Conservation (phyloP, 2,113 vertebrate genomes). For the Himantopus leucocephalus region DNA sequence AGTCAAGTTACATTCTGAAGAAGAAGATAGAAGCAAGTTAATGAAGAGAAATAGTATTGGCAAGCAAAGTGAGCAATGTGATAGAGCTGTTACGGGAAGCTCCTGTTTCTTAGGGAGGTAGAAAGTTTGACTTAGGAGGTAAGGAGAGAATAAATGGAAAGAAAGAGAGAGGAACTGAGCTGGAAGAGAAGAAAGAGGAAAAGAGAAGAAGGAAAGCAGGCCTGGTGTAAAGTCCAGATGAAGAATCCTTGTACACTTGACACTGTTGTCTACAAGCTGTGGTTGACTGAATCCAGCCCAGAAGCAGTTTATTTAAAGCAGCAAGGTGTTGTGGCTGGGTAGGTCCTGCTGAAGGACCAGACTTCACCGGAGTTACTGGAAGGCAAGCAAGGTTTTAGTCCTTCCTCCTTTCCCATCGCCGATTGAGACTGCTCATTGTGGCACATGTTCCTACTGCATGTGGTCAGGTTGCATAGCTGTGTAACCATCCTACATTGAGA, state of each 20-base stretch:
- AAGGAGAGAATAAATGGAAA: not conserved
- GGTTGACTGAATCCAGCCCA: not conserved
- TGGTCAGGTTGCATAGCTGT: not conserved
- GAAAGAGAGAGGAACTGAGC: not conserved
- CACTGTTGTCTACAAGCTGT: not conserved
- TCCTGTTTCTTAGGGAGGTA: not conserved
- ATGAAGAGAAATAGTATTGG: not conserved
- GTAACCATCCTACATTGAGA: not conserved
- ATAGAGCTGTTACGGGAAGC: not conserved
- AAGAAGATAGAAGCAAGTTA: not conserved
- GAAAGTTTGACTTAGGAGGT: not conserved
- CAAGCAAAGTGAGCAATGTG: not conserved
- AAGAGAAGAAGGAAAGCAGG: not conserved
- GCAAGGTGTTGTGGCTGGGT: not conserved
- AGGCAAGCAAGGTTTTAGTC: not conserved
- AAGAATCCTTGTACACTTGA: not conserved
- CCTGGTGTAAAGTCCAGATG: not conserved
- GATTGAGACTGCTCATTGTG: not conserved
- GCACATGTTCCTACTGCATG: not conserved
- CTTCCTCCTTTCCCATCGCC: not conserved
- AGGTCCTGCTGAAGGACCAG: not conserved
- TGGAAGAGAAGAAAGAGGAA: not conserved
- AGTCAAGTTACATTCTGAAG: not conserved
- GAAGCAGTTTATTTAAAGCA: not conserved
- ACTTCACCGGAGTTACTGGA: not conserved